Evolutionary conservation across 2,797 vertebrate genomes (phyloP).

Genomic region (Buceros bicornis): DNA sequence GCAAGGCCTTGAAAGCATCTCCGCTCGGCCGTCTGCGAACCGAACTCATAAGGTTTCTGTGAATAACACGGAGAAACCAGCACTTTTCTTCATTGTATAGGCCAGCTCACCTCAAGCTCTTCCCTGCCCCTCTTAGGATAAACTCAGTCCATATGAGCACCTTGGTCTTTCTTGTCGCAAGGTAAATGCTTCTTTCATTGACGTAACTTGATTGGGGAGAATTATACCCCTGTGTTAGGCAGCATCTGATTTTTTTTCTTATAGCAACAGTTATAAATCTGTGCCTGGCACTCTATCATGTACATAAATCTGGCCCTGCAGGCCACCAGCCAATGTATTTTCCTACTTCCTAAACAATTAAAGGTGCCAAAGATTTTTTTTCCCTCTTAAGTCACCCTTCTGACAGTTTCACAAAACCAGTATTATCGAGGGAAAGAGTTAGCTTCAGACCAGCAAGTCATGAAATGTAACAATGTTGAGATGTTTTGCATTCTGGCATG

Average conservation of each 20-base stretch:
- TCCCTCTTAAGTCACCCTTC: slow-evolving; percentile 16
- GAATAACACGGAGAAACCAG: not conserved
- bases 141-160: not conserved
- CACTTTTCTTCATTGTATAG: not conserved
- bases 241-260: not conserved
- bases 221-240: not conserved
- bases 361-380: slow-evolving; percentile 8
- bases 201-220: not conserved
- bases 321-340: slow-evolving; percentile 23
- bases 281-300: not conserved
- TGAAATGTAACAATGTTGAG: slow-evolving; percentile 1
- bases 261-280: not conserved
- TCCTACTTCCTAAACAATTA: slow-evolving; percentile 23
- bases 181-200: not conserved
- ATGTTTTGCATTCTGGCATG: not conserved
- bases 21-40: not conserved
- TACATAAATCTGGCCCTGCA: not conserved
- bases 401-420: slow-evolving; percentile 18
- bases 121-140: not conserved
- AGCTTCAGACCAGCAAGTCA: not conserved
- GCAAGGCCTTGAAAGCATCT: slow-evolving; percentile 38
- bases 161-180: not conserved
- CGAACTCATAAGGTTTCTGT: not conserved
- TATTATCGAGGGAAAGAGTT: not conserved
- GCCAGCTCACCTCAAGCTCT: not conserved